Conservation (phyloP, 2,797 vertebrate species). For the Pampus argenteus region DNA sequence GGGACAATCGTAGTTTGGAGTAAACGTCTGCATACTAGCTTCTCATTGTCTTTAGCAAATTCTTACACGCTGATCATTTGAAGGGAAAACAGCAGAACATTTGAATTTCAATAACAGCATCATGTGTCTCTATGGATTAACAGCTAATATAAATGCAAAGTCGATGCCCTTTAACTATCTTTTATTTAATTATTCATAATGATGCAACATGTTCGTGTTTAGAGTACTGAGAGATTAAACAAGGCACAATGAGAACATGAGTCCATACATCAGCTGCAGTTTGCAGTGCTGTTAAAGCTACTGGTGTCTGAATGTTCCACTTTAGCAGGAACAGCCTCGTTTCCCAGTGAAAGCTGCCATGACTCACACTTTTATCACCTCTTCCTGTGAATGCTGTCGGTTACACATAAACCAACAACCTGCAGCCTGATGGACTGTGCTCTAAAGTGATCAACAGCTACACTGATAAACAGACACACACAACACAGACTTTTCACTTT, state of each 20-base stretch:
- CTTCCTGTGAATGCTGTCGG: background rate
- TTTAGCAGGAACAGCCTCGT: background rate
- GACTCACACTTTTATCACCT: conserved; percentile 3
- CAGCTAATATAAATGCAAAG: conserved; percentile 1
- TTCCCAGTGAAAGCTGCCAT: background rate
- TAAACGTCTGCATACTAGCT: too few species aligned
- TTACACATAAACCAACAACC: background rate
- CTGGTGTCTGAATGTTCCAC: background rate
- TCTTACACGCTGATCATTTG: too few species aligned
- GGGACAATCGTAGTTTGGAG: too few species aligned
- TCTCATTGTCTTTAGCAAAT: too few species aligned
- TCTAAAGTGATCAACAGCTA: background rate
- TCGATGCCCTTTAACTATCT: background rate
- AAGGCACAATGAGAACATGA: background rate
- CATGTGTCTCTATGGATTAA: background rate
- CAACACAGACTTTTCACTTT: background rate
- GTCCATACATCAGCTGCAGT: background rate
- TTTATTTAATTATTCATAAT: conserved; percentile 14
- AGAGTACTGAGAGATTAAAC: background rate
- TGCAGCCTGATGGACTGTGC: background rate
- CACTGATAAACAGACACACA: conserved; percentile 9
- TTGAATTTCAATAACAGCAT: background rate
- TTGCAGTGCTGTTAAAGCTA: background rate
- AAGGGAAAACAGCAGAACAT: background rate
- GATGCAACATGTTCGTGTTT: background rate